Base-by-base conservation (phyloP, 2,113 vertebrate genomes). In the Zingel zingel region DNA sequence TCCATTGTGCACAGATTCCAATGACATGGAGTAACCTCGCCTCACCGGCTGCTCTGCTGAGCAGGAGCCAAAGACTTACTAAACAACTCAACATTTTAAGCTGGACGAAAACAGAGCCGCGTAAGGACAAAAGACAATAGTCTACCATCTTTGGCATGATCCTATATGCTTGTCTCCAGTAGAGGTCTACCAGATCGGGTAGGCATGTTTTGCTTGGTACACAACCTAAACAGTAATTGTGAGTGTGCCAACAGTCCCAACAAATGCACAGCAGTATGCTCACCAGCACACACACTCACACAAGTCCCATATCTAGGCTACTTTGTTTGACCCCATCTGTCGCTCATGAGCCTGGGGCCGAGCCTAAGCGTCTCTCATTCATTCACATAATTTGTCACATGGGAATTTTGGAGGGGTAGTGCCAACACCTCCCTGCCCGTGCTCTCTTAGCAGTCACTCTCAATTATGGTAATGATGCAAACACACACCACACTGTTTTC, bases 11-110 rank as follows among this genome's bases (percentile, higher is more conserved):
- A 21, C 81, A 83, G 89, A 92, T 93, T 92, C 89, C 89, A 92
- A 70, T 89, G 90, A 94, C 92, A 91, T 91, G 61, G 82, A 91
- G 92, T 93, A 92, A 92, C 93, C 91, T 84, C 77, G 45, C 73
- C 67, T 79, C 45, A 30, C 83, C 75, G 73, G 86, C 90, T 91
- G 90, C 86, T 84, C 59, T 0, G 21, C 86, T 85, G 77, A 77
- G 73, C 86, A 69, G 64, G 62, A 85, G 92, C 90, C 91, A 88
- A 68, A 59, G 57, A 63, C 75, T 81, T 82, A 59, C 79, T 70
- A 77, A 89, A 87, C 85, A 86, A 82, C 87, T 25, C 77, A 76
- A 83, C 77, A 51, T 70, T 87, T 83, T 77, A 70, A 74, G 66
- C 70, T 19, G 14, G 66, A 83, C 80, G 33, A 86, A 84, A 91